Conservation (phyloP, 2,113 vertebrate species). For the Saccopteryx leptura region DNA sequence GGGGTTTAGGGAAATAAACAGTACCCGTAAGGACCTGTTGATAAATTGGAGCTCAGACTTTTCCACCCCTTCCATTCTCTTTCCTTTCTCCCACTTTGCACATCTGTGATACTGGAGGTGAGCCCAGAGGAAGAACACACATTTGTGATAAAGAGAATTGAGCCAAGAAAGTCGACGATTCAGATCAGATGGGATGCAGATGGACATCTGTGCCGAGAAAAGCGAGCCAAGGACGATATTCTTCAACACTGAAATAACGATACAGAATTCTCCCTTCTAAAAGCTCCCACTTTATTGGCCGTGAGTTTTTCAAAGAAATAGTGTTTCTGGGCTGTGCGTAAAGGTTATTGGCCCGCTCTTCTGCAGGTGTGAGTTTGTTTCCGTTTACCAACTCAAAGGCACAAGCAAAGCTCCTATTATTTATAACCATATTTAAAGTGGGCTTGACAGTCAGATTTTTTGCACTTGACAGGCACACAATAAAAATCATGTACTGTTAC, state of each 20-base stretch:
- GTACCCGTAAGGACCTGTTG: slow-evolving; percentile 70
- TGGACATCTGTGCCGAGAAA: slow-evolving; percentile 45
- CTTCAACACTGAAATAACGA: not conserved
- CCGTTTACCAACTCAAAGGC: not conserved
- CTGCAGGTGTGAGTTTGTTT: not conserved
- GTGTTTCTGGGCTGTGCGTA: not conserved
- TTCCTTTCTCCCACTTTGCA: slow-evolving; percentile 63
- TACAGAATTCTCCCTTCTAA: not conserved
- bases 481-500: slow-evolving; percentile 70
- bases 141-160: slow-evolving; percentile 66
- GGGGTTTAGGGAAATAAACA: slow-evolving; percentile 80
- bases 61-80: slow-evolving; percentile 37
- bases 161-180: slow-evolving; percentile 73
- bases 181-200: slow-evolving; percentile 69
- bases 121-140: slow-evolving; percentile 84
- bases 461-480: slow-evolving; percentile 50
- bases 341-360: rapidly evolving
- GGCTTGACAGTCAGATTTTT: slow-evolving; percentile 21
- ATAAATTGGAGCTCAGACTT: slow-evolving; percentile 73
- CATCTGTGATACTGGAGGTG: slow-evolving; percentile 84
- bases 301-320: not conserved
- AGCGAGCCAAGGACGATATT: not conserved
- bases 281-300: not conserved
- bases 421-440: slow-evolving; percentile 17
- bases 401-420: not conserved